These are phyloP conservation scores for Talpa occidentalis DNA, from an alignment of 2,113 vertebrate genomes.

Conservation along the genomic window DNA sequence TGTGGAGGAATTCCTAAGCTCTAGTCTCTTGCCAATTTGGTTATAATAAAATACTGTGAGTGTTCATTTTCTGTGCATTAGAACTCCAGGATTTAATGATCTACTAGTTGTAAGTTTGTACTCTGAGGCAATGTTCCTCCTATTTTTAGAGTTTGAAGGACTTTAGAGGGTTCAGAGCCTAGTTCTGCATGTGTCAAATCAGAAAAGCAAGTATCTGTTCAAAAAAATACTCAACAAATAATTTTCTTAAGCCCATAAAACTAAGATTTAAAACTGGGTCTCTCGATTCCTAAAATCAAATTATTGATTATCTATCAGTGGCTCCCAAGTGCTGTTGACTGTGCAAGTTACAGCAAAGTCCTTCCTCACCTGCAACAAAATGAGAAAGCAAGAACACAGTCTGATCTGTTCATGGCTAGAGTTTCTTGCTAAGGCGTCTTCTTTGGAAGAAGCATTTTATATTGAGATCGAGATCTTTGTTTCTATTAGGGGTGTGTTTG, in stretches of 20 bases:
- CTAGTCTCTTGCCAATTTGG: not conserved
- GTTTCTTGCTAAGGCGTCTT: not conserved
- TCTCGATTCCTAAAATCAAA: not conserved
- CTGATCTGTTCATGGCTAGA: not conserved
- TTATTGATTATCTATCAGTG: not conserved
- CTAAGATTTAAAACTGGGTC: not conserved
- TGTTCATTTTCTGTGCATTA: not conserved
- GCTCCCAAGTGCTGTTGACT: not conserved
- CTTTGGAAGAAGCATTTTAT: not conserved
- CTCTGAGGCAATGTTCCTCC: not conserved
- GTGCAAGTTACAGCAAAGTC: not conserved
- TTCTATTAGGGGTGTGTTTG: not conserved
- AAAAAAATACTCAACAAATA: not conserved
- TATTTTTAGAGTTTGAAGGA: not conserved
- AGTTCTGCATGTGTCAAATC: not conserved
- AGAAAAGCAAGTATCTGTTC: not conserved
- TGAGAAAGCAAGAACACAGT: not conserved
- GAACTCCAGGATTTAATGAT: not conserved
- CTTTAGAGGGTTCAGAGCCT: not conserved
- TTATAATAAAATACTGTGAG: not conserved
- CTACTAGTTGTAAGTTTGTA: not conserved
- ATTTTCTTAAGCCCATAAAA: not conserved
- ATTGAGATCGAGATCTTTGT: constrained; percentile 1
- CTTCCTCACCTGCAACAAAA: not conserved
- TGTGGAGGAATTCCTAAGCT: not conserved